phyloP scores from a whole-genome alignment of 2,797 vertebrate species.

The Vireo griseus region DNA sequence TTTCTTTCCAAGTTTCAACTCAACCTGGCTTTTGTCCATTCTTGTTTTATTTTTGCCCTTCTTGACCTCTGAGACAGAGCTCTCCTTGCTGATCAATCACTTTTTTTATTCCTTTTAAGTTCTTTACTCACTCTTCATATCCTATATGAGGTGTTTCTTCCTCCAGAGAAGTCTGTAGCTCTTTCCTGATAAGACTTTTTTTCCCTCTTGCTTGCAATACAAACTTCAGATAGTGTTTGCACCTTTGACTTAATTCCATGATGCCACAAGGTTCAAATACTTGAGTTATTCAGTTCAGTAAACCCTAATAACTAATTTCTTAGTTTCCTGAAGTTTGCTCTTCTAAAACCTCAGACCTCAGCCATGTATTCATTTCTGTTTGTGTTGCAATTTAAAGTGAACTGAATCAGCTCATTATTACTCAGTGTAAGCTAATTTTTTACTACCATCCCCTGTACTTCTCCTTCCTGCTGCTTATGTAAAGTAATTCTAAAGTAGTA shows the following conservation, averaged over 20 bases:
- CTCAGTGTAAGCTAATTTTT: background rate
- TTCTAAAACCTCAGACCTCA: background rate
- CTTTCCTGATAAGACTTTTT: background rate
- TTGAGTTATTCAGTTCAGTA: background rate
- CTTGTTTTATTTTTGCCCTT: background rate
- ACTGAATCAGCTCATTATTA: background rate
- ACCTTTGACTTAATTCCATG: background rate
- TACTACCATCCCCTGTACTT: background rate
- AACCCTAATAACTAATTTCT: background rate
- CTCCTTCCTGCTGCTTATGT: background rate
- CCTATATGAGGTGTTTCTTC: background rate
- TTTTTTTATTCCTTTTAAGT: background rate
- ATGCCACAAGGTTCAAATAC: background rate
- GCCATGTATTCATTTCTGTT: background rate
- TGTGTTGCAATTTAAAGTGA: background rate
- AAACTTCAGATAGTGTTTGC: background rate
- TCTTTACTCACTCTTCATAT: background rate
- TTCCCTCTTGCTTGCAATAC: background rate
- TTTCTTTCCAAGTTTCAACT: slow-evolving; percentile 7
- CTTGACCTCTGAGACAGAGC: background rate
- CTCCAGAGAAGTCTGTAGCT: background rate
- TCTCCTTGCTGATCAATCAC: slow-evolving; percentile 14
- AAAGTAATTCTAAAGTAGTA: background rate
- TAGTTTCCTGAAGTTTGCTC: background rate
- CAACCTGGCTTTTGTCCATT: background rate